Evolutionary conservation across 2,888 invertebrate genomes (phyloP).

Genomic region (Rotaria macrura): DNA sequence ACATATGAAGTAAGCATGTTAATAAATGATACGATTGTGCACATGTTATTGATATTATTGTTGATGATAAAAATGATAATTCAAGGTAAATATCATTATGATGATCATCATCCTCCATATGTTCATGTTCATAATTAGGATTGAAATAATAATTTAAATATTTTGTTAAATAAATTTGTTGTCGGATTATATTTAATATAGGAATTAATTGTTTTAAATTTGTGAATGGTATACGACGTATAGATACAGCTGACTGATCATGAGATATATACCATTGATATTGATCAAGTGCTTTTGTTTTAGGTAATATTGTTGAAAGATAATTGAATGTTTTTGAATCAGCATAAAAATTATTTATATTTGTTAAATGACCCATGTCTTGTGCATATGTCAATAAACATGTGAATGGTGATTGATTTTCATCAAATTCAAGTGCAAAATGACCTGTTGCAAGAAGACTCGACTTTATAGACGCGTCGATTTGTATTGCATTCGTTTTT

Average conservation of each 20-base stretch:
- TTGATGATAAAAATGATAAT: not conserved
- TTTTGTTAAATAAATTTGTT: not conserved
- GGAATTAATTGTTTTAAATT: not conserved
- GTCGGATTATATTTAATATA: not conserved
- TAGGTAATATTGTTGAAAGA: not conserved
- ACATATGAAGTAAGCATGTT: not conserved
- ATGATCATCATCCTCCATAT: not conserved
- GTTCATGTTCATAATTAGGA: not conserved
- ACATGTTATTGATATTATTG: not conserved
- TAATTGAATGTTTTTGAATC: not conserved
- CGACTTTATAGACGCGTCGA: not conserved
- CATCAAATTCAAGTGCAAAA: not conserved
- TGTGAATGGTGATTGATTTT: not conserved
- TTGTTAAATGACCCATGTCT: not conserved
- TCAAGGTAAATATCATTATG: not conserved
- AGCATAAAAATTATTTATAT: not conserved
- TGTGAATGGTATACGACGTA: not conserved
- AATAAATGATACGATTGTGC: not conserved
- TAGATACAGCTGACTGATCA: not conserved
- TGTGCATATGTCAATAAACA: not conserved
- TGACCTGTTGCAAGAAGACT: not conserved
- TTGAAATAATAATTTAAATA: not conserved
- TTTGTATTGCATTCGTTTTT: not conserved
- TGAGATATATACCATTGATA: not conserved
- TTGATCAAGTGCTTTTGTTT: not conserved